These are phyloP conservation scores for Ciconia maguari DNA, from an alignment of 2,113 vertebrate species.

Conservation along the genomic window DNA sequence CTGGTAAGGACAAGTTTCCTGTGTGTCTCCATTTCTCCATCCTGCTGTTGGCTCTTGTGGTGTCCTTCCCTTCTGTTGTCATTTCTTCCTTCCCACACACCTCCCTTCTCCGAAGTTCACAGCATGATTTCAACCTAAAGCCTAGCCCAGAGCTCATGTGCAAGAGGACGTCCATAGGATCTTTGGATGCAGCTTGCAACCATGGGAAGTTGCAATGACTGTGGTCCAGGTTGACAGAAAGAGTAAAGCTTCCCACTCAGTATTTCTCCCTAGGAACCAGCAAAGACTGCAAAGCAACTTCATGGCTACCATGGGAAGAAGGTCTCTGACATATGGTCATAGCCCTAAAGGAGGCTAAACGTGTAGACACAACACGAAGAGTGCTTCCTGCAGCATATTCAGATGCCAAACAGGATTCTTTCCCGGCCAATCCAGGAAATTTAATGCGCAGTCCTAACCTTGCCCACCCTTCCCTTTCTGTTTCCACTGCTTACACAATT, in stretches of 20 bases:
- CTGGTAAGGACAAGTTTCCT: neutral
- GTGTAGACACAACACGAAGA: neutral
- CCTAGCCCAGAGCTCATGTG: neutral
- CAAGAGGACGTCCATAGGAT: neutral
- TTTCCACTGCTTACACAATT: neutral
- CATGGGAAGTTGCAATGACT: neutral
- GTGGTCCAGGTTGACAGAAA: neutral
- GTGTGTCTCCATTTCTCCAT: neutral
- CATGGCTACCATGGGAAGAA: neutral
- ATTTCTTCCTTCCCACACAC: conserved; percentile 22
- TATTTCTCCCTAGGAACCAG: neutral
- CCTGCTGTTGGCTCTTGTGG: neutral
- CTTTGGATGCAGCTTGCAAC: neutral
- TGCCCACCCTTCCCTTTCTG: neutral
- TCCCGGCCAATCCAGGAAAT: neutral
- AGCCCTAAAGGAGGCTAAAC: neutral
- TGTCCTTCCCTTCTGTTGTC: conserved; percentile 5
- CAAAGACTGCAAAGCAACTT: neutral
- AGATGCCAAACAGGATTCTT: neutral
- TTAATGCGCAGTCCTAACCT: neutral
- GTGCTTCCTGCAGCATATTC: neutral
- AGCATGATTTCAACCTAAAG: neutral
- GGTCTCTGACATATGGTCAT: neutral
- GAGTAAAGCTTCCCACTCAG: neutral
- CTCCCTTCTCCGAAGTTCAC: neutral